Percentiles rank a stretch among this genome's conserved stretches.
Evolutionary conservation across 2,797 vertebrate species (phyloP).

Genomic region (Lemur catta): DNA sequence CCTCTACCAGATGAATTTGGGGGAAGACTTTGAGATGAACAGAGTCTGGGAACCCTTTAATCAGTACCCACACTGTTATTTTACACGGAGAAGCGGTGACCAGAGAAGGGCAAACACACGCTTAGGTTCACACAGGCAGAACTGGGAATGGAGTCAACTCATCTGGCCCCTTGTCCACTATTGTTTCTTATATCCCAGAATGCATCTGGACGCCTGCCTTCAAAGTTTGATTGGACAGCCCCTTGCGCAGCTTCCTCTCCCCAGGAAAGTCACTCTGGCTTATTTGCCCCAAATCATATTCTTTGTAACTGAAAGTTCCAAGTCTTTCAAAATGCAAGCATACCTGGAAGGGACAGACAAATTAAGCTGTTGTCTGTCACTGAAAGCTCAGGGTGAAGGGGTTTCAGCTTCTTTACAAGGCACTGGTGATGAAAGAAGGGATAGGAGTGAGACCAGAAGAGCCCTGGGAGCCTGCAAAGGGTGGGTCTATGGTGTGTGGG

Average conservation of each 20-base stretch:
- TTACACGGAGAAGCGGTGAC: neutral
- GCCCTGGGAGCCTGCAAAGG: too few species aligned
- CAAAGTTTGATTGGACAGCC: neutral
- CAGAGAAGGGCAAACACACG: neutral
- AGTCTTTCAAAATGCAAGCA: neutral
- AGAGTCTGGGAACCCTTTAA: too few species aligned
- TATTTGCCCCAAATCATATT: neutral
- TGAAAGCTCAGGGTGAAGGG: neutral
- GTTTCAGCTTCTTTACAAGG: neutral
- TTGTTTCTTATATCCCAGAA: neutral
- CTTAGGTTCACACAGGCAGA: neutral
- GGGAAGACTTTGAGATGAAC: neutral
- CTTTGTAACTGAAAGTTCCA: neutral
- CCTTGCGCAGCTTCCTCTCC: neutral
- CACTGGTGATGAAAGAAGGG: neutral
- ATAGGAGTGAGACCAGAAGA: neutral
- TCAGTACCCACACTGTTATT: too few species aligned
- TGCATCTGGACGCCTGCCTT: neutral
- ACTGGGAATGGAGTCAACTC: neutral
- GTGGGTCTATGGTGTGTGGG: accelerated
- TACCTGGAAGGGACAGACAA: neutral
- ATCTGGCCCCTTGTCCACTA: neutral
- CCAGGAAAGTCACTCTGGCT: neutral
- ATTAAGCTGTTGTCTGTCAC: neutral
- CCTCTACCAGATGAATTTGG: neutral